Base-by-base conservation (phyloP, 2,797 vertebrate species). In the Spea hammondii region DNA sequence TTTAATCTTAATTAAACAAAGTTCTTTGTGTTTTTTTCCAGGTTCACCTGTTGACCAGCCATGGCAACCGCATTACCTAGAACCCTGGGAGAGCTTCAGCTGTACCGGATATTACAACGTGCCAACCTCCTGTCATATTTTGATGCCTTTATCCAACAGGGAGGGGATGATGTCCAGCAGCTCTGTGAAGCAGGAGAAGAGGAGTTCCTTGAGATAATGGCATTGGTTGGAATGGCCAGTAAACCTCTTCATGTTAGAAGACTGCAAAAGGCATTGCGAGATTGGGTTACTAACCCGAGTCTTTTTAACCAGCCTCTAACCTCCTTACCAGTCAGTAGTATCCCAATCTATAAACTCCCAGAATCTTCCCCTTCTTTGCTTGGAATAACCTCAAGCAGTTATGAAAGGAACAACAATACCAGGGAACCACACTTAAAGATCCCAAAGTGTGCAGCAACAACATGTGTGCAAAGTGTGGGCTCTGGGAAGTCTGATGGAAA, bases 191-290 rank as follows among this genome's bases (percentile, higher is more conserved):
- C 97, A 0, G 97, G 96, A 0, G 97, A 99, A 90, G 97, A 99
- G 78, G 97, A 99, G 85, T 99, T 99, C 86, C 91, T 99, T 85
- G 97, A 99, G 89, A 99, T 99, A 88, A 99, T 99, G 97, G 97
- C 97, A 0, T 94, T 99, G 0, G 97, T 99, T 5, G 97, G 97
- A 85, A 99, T 99, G 97, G 97, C 97, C 70, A 98, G 97, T 92
- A 99, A 99, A 85, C 97, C 97, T 0, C 94, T 99, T 82, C 97
- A 99, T 0, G 97, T 99, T 32, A 91, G 97, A 11, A 92, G 97
- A 80, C 91, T 99, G 54, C 97, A 99, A 93, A 99, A 99, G 88
- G 94, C 97, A 1, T 88, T 99, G 85, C 93, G 97, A 10, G 96
- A 99, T 92, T 99, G 97, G 97, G 97, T 99, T 72, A 98, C 97